Base-by-base conservation (phyloP, 2,797 vertebrate genomes). In the Sparus aurata region DNA sequence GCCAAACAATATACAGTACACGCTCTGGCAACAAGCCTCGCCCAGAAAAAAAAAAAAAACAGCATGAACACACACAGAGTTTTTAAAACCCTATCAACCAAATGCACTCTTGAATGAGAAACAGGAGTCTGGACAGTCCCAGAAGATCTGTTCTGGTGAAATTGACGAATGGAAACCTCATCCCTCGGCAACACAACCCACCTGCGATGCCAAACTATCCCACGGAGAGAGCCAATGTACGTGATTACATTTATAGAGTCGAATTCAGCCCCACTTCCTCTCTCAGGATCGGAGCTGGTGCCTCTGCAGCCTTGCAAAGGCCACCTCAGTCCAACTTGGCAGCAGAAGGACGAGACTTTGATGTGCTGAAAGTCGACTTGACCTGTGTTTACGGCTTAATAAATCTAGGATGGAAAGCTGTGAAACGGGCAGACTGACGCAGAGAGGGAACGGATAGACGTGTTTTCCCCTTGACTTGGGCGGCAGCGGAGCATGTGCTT, bases 361-460 rank as follows among this genome's bases (percentile, higher is more conserved):
- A 90, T 92, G 82, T 84, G 83, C 75, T 75, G 65, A 89, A 86
- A 84, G 89, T 88, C 18, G 54, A 83, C 83, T 72, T 90, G 91
- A 92, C 87, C 84, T 91, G 68, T 90, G 84, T 92, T 94, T 92
- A 93, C 69, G 8, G 82, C 80, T 82, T 87, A 74, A 87, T 93
- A 90, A 91, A 93, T 91, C 80, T 76, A 55, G 84, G 77, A 82
- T 78, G 79, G 83, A 87, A 75, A 83, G 64, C 80, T 75, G 79
- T 63, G 74, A 73, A 89, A 78, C 84, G 75, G 77, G 85, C 69
- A 73, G 34, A 66, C 80, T 67, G 75, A 86, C 18, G 23, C 53
- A 69, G 77, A 50, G 71, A 80, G 69, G 61, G 87, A 73, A 82
- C 27, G 75, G 75, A 89, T 76, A 25, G 75, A 77, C 45, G 45